A percentile compares a stretch with the other conserved stretches of the same genome.
phyloP scores from a whole-genome alignment of 2,113 vertebrate genomes.

The Taxidea taxus region DNA sequence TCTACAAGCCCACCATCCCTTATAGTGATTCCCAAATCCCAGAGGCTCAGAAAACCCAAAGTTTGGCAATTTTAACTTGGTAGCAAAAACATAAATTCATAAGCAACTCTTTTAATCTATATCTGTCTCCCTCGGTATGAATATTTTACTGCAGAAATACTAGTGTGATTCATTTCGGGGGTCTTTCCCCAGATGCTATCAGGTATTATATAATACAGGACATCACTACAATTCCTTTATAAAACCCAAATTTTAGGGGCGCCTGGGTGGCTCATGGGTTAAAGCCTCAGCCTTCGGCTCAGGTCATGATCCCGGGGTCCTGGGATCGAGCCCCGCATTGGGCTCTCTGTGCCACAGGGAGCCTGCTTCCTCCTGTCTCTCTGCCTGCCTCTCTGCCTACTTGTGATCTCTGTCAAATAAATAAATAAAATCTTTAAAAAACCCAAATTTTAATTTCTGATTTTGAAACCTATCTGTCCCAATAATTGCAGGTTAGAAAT shows the following conservation, averaged over 20 bases:
- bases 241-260: background rate
- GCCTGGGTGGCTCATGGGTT: too few species aligned
- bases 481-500: background rate
- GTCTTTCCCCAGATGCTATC: background rate
- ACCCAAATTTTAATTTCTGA: background rate
- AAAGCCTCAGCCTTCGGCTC: too few species aligned
- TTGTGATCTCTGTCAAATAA: too few species aligned
- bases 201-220: background rate
- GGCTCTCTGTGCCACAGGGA: too few species aligned
- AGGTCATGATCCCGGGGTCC: too few species aligned
- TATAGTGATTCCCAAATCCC: background rate
- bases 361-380: too few species aligned
- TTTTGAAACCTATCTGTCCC: background rate
- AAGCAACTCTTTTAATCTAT: background rate
- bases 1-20: background rate
- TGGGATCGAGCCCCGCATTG: too few species aligned
- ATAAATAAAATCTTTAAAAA: background rate
- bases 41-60: slow-evolving; percentile 70
- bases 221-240: background rate
- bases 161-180: background rate
- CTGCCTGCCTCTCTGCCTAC: too few species aligned
- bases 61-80: background rate
- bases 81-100: background rate
- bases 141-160: background rate
- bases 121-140: background rate